phyloP scores from a whole-genome alignment of 2,888 invertebrate species.

The Cecidostiba fungosa region DNA sequence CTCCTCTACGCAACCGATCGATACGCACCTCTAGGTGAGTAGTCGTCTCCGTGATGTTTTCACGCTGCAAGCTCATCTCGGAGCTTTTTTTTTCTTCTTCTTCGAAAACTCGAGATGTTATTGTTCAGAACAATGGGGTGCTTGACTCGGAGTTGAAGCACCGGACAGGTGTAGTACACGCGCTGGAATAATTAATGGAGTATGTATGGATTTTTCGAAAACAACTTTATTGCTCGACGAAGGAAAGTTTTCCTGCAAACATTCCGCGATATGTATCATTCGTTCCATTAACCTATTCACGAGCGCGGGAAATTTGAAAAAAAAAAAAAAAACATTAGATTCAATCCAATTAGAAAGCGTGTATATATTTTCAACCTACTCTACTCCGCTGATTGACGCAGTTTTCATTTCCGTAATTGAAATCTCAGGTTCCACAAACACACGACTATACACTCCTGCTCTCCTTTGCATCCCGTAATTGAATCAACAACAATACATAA shows the following conservation, averaged over 20 bases:
- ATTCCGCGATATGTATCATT: too few species aligned
- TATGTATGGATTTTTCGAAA: too few species aligned
- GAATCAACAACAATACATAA: neutral
- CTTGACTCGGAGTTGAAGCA: neutral
- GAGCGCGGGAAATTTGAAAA: neutral
- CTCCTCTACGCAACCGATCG: conserved; percentile 51
- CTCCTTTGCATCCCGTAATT: neutral
- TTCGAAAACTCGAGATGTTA: neutral
- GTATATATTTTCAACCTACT: neutral
- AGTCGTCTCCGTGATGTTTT: conserved; percentile 22
- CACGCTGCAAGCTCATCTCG: neutral
- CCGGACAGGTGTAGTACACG: neutral
- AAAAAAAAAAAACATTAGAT: neutral
- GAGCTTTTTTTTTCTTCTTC: neutral
- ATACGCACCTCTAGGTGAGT: conserved; percentile 60
- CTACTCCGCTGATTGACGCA: conserved; percentile 1
- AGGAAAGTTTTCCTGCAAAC: too few species aligned
- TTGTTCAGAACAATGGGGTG: neutral
- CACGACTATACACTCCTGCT: neutral
- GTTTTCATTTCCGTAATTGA: conserved; percentile 1
- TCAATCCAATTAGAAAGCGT: neutral
- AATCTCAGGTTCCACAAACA: neutral
- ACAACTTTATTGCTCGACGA: too few species aligned
- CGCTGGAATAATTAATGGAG: too few species aligned
- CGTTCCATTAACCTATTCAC: neutral